phyloP scores from a whole-genome alignment of 2,113 vertebrate species.

The Tychaedon coryphoeus region DNA sequence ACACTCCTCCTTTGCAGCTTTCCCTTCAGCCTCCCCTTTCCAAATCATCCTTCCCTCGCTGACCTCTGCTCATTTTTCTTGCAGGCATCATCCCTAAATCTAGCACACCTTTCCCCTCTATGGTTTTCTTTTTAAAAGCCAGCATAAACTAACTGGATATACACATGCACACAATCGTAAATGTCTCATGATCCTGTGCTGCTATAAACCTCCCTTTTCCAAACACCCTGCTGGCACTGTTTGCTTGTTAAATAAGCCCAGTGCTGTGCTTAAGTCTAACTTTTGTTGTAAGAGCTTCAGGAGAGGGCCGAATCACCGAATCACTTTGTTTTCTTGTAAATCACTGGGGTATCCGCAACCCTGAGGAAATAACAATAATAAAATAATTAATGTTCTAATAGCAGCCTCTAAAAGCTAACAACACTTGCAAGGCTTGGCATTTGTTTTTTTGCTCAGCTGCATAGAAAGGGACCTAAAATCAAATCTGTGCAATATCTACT shows the following conservation, averaged over 20 bases:
- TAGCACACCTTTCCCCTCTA: not conserved
- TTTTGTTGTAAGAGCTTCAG: slow-evolving; percentile 19
- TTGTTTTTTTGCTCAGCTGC: slow-evolving; percentile 47
- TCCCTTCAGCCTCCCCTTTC: not conserved
- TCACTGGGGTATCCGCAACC: not conserved
- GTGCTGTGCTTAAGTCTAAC: slow-evolving; percentile 50
- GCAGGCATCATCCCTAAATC: not conserved
- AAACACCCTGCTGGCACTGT: slow-evolving; percentile 46
- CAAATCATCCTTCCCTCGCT: not conserved
- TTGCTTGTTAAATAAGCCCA: slow-evolving; percentile 60
- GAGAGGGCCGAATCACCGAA: slow-evolving; percentile 9
- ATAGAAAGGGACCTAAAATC: slow-evolving; percentile 34
- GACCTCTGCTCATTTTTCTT: not conserved
- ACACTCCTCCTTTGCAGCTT: not conserved
- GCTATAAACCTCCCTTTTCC: slow-evolving; percentile 42
- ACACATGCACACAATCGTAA: not conserved
- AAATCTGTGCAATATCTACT: slow-evolving; percentile 39
- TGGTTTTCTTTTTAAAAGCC: not conserved
- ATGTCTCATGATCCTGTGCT: not conserved
- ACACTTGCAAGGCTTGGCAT: not conserved
- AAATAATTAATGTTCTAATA: slow-evolving; percentile 51
- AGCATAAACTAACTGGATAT: not conserved
- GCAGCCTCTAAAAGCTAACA: slow-evolving; percentile 12
- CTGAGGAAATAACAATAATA: slow-evolving; percentile 38
- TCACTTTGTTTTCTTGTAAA: slow-evolving; percentile 35